Conservation (phyloP, 2,797 vertebrate genomes). For the Pogoniulus pusillus region DNA sequence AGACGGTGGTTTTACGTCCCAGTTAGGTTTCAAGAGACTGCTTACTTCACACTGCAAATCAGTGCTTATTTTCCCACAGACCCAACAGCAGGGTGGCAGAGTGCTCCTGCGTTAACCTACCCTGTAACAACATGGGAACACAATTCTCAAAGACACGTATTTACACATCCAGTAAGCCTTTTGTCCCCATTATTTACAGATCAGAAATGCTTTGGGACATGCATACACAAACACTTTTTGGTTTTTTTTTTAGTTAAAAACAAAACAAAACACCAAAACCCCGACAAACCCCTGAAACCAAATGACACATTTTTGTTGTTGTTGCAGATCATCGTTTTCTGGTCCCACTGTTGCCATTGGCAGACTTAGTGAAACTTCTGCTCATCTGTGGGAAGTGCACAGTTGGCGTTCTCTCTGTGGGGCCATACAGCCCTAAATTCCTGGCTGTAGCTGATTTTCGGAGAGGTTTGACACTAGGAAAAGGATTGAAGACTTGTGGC, state of each 20-base stretch:
- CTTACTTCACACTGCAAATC: slow-evolving; percentile 46
- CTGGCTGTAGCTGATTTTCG: slow-evolving; percentile 90
- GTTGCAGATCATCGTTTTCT: slow-evolving; percentile 80
- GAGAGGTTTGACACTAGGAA: slow-evolving; percentile 92
- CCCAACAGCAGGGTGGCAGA: neutral
- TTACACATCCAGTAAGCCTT: neutral
- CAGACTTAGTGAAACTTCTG: slow-evolving; percentile 81
- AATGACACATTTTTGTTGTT: neutral
- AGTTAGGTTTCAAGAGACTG: slow-evolving; percentile 25
- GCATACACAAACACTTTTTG: neutral
- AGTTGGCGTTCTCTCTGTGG: slow-evolving; percentile 89
- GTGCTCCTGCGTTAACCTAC: neutral
- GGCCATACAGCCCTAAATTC: slow-evolving; percentile 94
- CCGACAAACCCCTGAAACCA: neutral
- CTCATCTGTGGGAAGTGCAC: slow-evolving; percentile 96
- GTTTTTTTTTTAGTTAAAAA: no score
- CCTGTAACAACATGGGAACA: neutral
- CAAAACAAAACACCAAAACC: no score
- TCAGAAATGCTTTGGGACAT: neutral
- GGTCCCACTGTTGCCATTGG: slow-evolving; percentile 71
- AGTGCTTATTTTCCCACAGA: slow-evolving; percentile 53
- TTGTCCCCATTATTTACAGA: neutral
- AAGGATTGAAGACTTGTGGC: slow-evolving; percentile 88
- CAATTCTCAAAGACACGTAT: neutral
- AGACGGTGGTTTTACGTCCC: slow-evolving; percentile 23